These are phyloP conservation scores for Diacarnus erythraeanus DNA, from an alignment of 37 sponge, comb jelly and placozoan genomes.

Conservation along the genomic window DNA sequence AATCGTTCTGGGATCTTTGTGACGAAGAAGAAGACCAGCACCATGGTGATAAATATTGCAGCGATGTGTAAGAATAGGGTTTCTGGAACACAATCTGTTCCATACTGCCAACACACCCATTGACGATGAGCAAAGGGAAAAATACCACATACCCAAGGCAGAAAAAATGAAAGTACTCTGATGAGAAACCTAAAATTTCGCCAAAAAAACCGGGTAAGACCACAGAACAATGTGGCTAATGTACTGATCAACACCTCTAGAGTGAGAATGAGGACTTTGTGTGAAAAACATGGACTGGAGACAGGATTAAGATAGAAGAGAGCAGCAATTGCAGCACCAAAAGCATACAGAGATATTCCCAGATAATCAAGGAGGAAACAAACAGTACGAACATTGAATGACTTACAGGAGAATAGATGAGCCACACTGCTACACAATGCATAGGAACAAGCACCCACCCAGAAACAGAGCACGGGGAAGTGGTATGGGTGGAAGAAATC, in stretches of 20 bases:
- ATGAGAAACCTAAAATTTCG: conserved; percentile 39
- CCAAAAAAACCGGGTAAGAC: conserved; percentile 71
- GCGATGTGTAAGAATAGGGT: conserved; percentile 20
- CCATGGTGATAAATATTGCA: neutral
- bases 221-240: conserved; percentile 17
- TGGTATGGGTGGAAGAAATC: conserved; percentile 47
- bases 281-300: neutral
- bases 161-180: conserved; percentile 25
- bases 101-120: neutral
- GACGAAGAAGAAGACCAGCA: conserved; percentile 66
- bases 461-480: conserved; percentile 68
- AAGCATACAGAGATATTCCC: conserved; percentile 66
- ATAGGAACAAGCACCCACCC: conserved; percentile 48
- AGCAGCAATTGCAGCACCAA: conserved; percentile 31
- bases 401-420: conserved; percentile 53
- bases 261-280: conserved; percentile 16
- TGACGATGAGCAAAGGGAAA: conserved; percentile 30
- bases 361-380: conserved; percentile 83
- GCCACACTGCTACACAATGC: conserved; percentile 70
- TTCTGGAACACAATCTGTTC: conserved; percentile 35
- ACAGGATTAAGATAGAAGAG: conserved; percentile 55
- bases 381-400: conserved; percentile 32
- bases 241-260: conserved; percentile 10
- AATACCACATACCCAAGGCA: conserved; percentile 19
- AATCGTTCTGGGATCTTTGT: conserved; percentile 87